Evolutionary conservation across 2,113 vertebrate species (phyloP).

Genomic region (Scartelaos histophorus): DNA sequence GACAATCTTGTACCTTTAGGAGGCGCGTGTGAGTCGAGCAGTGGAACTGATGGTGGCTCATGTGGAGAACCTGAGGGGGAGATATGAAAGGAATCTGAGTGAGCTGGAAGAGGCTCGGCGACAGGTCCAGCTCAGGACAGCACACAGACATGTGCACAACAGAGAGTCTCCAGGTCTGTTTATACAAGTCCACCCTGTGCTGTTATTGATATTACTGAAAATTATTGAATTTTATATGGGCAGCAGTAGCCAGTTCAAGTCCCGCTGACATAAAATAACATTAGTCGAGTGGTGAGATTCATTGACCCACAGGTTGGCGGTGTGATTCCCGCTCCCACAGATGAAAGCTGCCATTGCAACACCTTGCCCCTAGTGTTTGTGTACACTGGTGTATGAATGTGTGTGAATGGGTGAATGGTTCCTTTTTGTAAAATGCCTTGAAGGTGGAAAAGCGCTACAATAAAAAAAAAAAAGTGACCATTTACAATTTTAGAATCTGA

Average conservation of each 20-base stretch:
- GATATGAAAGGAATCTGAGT: slow-evolving; percentile 62
- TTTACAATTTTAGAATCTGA: slow-evolving; percentile 78
- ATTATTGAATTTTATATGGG: slow-evolving; percentile 45
- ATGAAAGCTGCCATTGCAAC: too few relatives aligned
- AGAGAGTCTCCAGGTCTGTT: slow-evolving; percentile 59
- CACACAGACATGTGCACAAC: slow-evolving; percentile 64
- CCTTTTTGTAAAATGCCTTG: too few relatives aligned
- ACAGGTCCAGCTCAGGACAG: slow-evolving; percentile 66
- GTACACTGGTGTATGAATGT: too few relatives aligned
- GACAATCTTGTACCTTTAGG: slow-evolving; percentile 73
- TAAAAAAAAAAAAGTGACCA: too few relatives aligned
- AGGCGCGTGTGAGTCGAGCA: slow-evolving; percentile 81
- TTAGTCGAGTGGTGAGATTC: too few relatives aligned
- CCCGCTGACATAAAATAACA: too few relatives aligned
- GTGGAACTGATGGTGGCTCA: slow-evolving; percentile 86
- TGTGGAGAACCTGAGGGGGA: slow-evolving; percentile 81
- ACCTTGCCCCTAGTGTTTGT: too few relatives aligned
- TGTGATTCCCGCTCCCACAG: too few relatives aligned
- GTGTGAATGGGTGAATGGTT: too few relatives aligned
- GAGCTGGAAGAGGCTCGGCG: slow-evolving; percentile 84
- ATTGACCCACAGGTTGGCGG: too few relatives aligned
- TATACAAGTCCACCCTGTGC: not conserved
- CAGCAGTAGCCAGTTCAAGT: too few relatives aligned
- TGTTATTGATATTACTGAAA: slow-evolving; percentile 1
- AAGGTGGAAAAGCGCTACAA: too few relatives aligned